Evolutionary conservation across 2,797 vertebrate species (phyloP).

Genomic region (Pseudocheirus occidentalis): DNA sequence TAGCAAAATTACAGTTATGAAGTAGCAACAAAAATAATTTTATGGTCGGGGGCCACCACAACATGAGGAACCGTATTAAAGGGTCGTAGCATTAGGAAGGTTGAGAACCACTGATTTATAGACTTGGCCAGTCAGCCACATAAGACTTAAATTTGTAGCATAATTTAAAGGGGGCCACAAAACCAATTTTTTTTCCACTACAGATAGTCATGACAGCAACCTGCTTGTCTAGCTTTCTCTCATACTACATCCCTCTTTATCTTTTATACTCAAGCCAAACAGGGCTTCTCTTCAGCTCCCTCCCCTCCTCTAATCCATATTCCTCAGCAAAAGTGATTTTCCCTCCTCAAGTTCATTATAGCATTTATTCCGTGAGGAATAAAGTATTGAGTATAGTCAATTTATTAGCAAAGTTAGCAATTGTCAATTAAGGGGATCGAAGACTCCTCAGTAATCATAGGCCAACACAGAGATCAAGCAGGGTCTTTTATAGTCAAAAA

Average conservation of each 20-base stretch:
- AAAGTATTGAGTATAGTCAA: not conserved
- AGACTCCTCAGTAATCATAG: not conserved
- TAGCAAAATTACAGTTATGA: too few species aligned
- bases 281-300: not conserved
- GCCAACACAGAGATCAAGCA: not conserved
- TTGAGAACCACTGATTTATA: too few species aligned
- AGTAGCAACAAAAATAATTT: too few species aligned
- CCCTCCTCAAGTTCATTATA: not conserved
- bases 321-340: not conserved
- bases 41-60: too few species aligned
- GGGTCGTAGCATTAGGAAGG: too few species aligned
- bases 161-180: not conserved
- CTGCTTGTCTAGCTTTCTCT: not conserved
- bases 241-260: not conserved
- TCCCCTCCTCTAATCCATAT: not conserved
- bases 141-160: not conserved
- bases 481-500: not conserved
- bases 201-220: not conserved
- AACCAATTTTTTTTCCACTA: not conserved
- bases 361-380: not conserved
- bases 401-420: not conserved
- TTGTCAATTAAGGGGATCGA: not conserved
- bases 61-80: too few species aligned
- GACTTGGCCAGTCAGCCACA: not conserved
- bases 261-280: not conserved